These are phyloP conservation scores for Habrosyne pyritoides DNA, from an alignment of 2,888 invertebrate species.

Conservation along the genomic window DNA sequence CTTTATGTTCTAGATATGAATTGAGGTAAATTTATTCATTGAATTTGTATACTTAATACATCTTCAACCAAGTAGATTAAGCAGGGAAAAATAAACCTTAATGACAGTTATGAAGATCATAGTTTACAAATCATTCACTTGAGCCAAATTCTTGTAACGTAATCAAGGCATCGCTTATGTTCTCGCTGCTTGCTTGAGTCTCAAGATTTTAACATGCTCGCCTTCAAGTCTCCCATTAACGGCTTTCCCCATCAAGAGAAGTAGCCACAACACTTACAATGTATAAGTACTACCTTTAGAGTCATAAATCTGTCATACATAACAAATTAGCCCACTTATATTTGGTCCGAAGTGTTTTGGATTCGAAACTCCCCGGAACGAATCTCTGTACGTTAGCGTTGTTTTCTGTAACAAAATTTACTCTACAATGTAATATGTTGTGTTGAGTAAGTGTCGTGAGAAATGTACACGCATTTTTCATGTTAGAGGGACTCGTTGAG, in stretches of 20 bases:
- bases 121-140: too few species aligned
- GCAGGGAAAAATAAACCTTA: too few species aligned
- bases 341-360: slow-evolving; percentile 32
- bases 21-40: too few species aligned
- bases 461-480: slow-evolving; percentile 52
- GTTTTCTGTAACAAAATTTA: slow-evolving; percentile 20
- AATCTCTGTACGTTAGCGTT: slow-evolving; percentile 38
- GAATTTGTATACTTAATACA: too few species aligned
- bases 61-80: too few species aligned
- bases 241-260: slow-evolving; percentile 47
- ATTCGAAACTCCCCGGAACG: slow-evolving; percentile 48
- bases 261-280: slow-evolving; percentile 39
- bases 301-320: slow-evolving; percentile 68
- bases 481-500: slow-evolving; percentile 9
- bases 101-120: too few species aligned
- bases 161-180: slow-evolving; percentile 13
- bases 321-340: slow-evolving; percentile 58
- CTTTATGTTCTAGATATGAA: too few species aligned
- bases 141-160: too few species aligned
- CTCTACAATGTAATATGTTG: slow-evolving; percentile 60
- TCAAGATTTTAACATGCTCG: slow-evolving; percentile 44
- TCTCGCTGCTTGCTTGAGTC: slow-evolving; percentile 34
- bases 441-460: slow-evolving; percentile 58
- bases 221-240: slow-evolving; percentile 48
- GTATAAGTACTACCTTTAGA: slow-evolving; percentile 38